These are phyloP conservation scores for Solen grandis DNA, from an alignment of 1,140 invertebrate species.

Conservation along the genomic window DNA sequence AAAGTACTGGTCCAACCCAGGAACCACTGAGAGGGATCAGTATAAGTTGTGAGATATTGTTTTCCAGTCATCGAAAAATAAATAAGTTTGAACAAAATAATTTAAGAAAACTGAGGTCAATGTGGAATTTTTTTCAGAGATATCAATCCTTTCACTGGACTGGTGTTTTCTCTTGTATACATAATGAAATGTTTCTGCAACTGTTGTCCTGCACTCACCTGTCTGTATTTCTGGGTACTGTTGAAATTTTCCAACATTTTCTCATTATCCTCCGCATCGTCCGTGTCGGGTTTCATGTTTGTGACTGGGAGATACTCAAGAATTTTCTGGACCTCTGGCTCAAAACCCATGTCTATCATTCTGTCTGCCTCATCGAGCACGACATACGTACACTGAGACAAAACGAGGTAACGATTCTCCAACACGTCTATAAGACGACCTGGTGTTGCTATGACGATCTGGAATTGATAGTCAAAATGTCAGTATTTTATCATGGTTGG, in stretches of 20 bases:
- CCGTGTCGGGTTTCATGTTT: slow-evolving; percentile 99
- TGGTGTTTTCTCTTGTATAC: too few relatives aligned
- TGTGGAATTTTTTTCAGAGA: too few relatives aligned
- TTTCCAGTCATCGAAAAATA: too few relatives aligned
- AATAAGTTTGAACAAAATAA: too few relatives aligned
- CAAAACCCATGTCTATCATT: slow-evolving; percentile 99
- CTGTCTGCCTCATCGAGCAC: slow-evolving; percentile 92
- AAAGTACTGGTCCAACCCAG: too few relatives aligned
- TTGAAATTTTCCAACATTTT: slow-evolving; percentile 95
- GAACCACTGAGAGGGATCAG: too few relatives aligned
- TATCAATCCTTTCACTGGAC: too few relatives aligned
- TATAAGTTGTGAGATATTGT: too few relatives aligned
- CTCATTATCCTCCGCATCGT: slow-evolving; percentile 98
- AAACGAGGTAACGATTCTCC: slow-evolving; percentile 98
- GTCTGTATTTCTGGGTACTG: slow-evolving; percentile 96
- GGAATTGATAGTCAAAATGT: too few relatives aligned
- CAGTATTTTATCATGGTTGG: background rate
- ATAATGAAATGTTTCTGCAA: too few relatives aligned
- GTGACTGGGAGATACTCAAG: slow-evolving; percentile 99
- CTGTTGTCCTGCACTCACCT: slow-evolving; percentile 81
- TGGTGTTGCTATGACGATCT: slow-evolving; percentile 99
- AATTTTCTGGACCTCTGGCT: slow-evolving; percentile 98
- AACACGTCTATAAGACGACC: slow-evolving; percentile 99
- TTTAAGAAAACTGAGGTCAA: too few relatives aligned
- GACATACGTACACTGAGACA: slow-evolving; percentile 93